Percentiles rank a stretch among this genome's conserved stretches.
Conservation (phyloP, 2,113 vertebrate species). For the Apteryx mantelli region DNA sequence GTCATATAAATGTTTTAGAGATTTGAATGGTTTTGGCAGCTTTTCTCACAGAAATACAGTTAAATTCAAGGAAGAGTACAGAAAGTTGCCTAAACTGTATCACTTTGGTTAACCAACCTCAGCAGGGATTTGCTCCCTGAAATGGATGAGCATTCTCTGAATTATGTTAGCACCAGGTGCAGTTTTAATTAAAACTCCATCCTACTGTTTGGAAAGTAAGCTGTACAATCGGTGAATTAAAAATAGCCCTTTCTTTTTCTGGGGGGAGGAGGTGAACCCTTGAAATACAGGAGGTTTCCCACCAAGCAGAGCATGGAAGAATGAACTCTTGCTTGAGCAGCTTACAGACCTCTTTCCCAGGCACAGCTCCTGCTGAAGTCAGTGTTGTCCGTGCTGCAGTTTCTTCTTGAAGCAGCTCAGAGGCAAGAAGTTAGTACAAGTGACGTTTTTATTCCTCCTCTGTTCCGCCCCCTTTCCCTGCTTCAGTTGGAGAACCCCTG, state of each 20-base stretch:
- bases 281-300: background rate
- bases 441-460: background rate
- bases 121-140: background rate
- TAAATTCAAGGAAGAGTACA: background rate
- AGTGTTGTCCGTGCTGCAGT: background rate
- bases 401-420: background rate
- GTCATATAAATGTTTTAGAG: background rate
- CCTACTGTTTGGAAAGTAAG: background rate
- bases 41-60: background rate
- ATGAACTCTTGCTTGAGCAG: background rate
- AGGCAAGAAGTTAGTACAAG: background rate
- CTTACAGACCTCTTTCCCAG: background rate
- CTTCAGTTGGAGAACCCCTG: background rate
- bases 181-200: slow-evolving; percentile 41
- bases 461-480: background rate
- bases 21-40: background rate
- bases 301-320: background rate
- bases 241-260: background rate
- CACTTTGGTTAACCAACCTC: background rate
- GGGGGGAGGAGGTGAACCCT: background rate
- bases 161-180: slow-evolving; percentile 33
- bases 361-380: background rate
- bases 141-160: slow-evolving; percentile 32
- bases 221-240: background rate
- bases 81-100: background rate